Percentiles rank a stretch among this genome's conserved stretches.
Evolutionary conservation across 2,888 invertebrate genomes (phyloP).

Genomic region (Cabera pusaria): DNA sequence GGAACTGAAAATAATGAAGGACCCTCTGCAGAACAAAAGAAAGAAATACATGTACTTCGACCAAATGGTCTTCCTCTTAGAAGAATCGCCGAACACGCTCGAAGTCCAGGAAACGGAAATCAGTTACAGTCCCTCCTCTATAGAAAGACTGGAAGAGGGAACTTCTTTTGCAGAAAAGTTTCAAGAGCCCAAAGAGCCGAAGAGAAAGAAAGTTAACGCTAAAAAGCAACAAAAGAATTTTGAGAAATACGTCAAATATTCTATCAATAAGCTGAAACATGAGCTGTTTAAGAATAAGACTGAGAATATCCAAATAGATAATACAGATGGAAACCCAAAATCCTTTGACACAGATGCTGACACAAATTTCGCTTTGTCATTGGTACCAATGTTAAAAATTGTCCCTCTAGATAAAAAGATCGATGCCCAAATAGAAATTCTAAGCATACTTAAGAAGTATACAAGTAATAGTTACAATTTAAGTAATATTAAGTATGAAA

Average conservation of each 20-base stretch:
- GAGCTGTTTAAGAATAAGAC: conserved; percentile 3
- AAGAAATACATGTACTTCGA: conserved; percentile 19
- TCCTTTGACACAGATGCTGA: conserved; percentile 10
- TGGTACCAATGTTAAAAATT: conserved; percentile 15
- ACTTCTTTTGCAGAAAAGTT: no score
- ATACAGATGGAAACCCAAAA: neutral
- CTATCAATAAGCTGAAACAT: conserved; percentile 8
- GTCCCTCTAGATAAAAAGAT: conserved; percentile 13
- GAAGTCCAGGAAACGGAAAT: no score
- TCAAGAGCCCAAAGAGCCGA: neutral
- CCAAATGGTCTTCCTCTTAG: conserved; percentile 13
- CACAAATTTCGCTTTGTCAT: conserved; percentile 15
- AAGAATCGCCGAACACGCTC: no score
- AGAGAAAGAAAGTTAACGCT: neutral
- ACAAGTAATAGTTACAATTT: neutral
- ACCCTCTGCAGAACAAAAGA: conserved; percentile 5
- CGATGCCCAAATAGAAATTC: conserved; percentile 18
- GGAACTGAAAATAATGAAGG: conserved; percentile 13
- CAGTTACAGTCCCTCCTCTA: no score
- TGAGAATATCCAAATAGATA: neutral
- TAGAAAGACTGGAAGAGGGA: no score
- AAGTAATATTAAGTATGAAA: conserved; percentile 8
- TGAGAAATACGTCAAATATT: conserved; percentile 9
- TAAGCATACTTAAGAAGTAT: conserved; percentile 13
- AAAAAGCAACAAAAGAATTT: no score